Conservation (phyloP, 2,888 invertebrate species). For the Catocala sponsa region DNA sequence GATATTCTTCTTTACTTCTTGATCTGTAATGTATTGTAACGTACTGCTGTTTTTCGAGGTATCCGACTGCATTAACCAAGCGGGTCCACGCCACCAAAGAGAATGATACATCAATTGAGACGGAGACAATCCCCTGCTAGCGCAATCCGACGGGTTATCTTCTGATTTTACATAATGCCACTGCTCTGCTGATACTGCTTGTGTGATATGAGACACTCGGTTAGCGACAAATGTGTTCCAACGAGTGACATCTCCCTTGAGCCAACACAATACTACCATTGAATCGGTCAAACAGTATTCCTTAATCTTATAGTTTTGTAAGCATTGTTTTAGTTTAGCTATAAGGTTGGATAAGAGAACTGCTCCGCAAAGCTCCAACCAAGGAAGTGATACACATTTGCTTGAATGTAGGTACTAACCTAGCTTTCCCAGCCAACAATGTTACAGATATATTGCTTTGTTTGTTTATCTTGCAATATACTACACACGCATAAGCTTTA, state of each 20-base stretch:
- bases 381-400: background rate
- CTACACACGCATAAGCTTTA: background rate
- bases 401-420: background rate
- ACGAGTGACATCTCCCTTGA: background rate
- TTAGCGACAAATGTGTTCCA: constrained; percentile 15
- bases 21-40: background rate
- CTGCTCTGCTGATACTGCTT: background rate
- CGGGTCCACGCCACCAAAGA: constrained; percentile 8
- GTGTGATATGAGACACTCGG: background rate
- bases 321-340: background rate
- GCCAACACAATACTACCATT: constrained; percentile 13
- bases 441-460: background rate
- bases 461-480: background rate
- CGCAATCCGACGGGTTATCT: constrained; percentile 10
- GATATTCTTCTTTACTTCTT: background rate
- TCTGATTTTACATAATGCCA: constrained; percentile 4
- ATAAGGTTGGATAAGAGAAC: constrained; percentile 3
- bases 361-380: background rate
- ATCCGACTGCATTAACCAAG: background rate
- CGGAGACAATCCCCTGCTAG: background rate
- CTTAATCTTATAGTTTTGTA: background rate
- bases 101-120: constrained; percentile 3
- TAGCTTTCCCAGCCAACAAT: background rate
- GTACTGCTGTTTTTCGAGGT: background rate
- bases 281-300: background rate